phyloP scores from a whole-genome alignment of 2,888 invertebrate species.

The Orthonevra nobilis region DNA sequence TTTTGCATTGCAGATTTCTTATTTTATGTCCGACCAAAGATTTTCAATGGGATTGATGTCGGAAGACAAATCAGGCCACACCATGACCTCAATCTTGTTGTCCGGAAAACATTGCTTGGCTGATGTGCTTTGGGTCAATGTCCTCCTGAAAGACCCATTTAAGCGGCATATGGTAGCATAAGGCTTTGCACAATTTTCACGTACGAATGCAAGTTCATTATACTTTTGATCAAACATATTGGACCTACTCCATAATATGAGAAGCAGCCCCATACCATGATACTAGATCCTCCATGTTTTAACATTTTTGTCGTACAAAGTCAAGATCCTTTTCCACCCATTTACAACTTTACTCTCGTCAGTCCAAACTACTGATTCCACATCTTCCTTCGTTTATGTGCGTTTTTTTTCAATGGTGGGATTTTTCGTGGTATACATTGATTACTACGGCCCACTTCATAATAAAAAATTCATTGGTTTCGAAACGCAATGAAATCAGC shows the following conservation, averaged over 20 bases:
- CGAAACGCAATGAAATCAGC: too few relatives aligned
- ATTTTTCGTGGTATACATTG: too few relatives aligned
- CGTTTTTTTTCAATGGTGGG: too few relatives aligned
- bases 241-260: conserved; percentile 61
- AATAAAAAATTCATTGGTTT: too few relatives aligned
- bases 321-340: too few relatives aligned
- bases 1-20: not conserved
- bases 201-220: conserved; percentile 61
- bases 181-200: conserved; percentile 52
- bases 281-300: conserved; percentile 64
- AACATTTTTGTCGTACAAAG: conserved; percentile 63
- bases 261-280: conserved; percentile 43
- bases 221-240: conserved; percentile 43
- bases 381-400: too few relatives aligned
- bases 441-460: too few relatives aligned
- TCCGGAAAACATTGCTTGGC: conserved; percentile 53
- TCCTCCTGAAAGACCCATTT: conserved; percentile 67
- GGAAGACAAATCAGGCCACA: conserved; percentile 32
- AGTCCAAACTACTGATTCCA: too few relatives aligned
- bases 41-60: not conserved
- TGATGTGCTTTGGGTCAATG: too few relatives aligned
- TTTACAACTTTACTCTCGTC: too few relatives aligned
- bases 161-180: conserved; percentile 67
- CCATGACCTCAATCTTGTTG: too few relatives aligned
- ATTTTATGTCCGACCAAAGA: not conserved